Conservation (phyloP, 2,888 invertebrate genomes). For the Polia nebulosa region DNA sequence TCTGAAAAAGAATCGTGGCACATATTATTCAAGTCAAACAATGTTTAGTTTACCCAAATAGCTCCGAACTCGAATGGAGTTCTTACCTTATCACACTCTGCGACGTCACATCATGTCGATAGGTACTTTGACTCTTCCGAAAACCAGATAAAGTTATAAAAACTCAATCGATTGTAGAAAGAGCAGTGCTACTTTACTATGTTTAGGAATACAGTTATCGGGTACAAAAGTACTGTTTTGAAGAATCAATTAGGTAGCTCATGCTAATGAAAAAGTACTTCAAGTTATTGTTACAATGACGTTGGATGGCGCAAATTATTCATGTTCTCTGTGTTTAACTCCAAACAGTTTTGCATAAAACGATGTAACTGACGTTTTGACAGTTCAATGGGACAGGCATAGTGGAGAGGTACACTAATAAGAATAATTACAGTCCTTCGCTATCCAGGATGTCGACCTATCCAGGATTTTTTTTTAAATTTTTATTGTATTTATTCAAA, state of each 20-base stretch:
- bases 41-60: neutral
- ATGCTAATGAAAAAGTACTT: neutral
- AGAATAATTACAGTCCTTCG: too few species aligned
- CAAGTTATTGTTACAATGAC: constrained; percentile 6
- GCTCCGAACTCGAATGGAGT: too few species aligned
- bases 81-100: too few species aligned
- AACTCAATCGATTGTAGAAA: too few species aligned
- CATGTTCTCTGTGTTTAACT: constrained; percentile 16
- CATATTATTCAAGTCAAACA: neutral
- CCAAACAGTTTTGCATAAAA: constrained; percentile 7
- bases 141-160: too few species aligned
- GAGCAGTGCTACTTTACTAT: too few species aligned
- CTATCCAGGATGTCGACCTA: too few species aligned
- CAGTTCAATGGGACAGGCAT: constrained; percentile 17
- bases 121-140: too few species aligned
- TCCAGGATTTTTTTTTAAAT: too few species aligned
- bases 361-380: constrained; percentile 14
- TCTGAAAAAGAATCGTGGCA: neutral
- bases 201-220: too few species aligned
- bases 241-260: constrained; percentile 9
- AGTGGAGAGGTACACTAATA: neutral
- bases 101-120: too few species aligned
- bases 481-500: too few species aligned
- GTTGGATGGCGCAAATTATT: constrained; percentile 1
- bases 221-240: neutral